Conservation (phyloP, 30 jellyfish, hydroid and myxozoan genomes). For the Turritopsis dohrnii region DNA sequence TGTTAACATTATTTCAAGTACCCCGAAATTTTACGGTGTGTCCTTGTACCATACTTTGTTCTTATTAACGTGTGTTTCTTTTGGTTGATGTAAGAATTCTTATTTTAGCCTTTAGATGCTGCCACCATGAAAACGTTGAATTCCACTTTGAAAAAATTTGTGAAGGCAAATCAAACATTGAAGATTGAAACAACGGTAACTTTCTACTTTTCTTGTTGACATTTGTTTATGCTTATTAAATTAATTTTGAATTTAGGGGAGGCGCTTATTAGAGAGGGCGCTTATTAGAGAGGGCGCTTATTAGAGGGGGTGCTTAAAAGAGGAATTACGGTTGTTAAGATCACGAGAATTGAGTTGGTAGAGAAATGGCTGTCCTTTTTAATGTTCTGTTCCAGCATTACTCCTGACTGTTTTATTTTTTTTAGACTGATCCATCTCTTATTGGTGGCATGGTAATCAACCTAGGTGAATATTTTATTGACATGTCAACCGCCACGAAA, state of each 20-base stretch:
- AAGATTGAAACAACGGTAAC: slow-evolving; percentile 56
- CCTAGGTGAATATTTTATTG: slow-evolving; percentile 89
- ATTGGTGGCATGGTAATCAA: slow-evolving; percentile 97
- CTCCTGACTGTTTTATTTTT: not conserved
- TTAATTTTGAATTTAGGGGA: too few relatives aligned
- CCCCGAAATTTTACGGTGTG: too few relatives aligned
- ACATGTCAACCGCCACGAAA: slow-evolving; percentile 92
- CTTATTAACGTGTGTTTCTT: not conserved
- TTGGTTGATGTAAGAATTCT: not conserved
- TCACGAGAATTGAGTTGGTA: too few relatives aligned
- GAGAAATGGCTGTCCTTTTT: not conserved
- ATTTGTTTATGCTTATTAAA: too few relatives aligned
- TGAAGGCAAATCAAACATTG: slow-evolving; percentile 55
- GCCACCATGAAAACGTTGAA: slow-evolving; percentile 63
- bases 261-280: too few relatives aligned
- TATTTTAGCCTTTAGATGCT: slow-evolving; percentile 52
- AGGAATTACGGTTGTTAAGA: too few relatives aligned
- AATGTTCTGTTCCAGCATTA: not conserved
- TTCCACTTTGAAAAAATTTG: slow-evolving; percentile 65
- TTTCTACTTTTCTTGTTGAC: too few relatives aligned
- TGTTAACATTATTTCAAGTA: too few relatives aligned
- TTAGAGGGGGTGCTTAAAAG: too few relatives aligned
- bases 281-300: too few relatives aligned
- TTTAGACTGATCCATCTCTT: slow-evolving; percentile 56
- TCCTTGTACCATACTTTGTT: too few relatives aligned